Evolutionary conservation across 2,113 vertebrate species (phyloP).

Genomic region (Anarrhichthys ocellatus): DNA sequence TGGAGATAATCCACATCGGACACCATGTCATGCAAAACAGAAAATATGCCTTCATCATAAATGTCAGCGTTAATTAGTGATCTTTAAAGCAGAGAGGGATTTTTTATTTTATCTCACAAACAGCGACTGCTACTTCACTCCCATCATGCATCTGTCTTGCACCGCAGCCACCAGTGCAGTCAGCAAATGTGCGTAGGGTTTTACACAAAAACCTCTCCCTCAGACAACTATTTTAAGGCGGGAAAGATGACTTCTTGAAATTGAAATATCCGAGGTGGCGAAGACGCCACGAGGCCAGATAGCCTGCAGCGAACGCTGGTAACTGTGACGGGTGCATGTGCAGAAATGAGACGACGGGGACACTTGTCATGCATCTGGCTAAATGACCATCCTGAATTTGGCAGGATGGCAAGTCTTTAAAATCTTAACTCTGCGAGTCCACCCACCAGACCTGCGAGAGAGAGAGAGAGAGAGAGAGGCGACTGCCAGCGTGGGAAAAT

Average conservation of each 20-base stretch:
- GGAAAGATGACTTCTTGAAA: not conserved
- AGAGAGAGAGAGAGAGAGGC: conserved; percentile 32
- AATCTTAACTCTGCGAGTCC: conserved; percentile 29
- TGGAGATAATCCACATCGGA: not conserved
- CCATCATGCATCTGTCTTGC: conserved; percentile 5
- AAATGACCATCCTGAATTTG: conserved; percentile 35
- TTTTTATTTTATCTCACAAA: not conserved
- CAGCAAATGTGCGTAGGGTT: not conserved
- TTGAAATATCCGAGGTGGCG: conserved; percentile 7
- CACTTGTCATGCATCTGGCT: conserved; percentile 31
- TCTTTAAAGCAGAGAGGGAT: not conserved
- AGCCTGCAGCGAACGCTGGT: conserved; percentile 1
- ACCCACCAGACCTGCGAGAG: conserved; percentile 48
- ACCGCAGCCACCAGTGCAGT: conserved; percentile 16
- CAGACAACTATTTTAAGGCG: conserved; percentile 9
- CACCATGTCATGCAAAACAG: not conserved
- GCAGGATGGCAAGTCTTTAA: conserved; percentile 35
- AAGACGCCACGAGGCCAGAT: not conserved
- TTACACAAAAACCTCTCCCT: conserved; percentile 8
- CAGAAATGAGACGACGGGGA: conserved; percentile 27
- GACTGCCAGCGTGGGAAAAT: conserved; percentile 64
- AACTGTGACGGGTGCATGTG: conserved; percentile 15
- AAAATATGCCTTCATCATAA: not conserved
- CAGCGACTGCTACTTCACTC: conserved; percentile 1
- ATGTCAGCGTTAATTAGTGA: not conserved